Evolutionary conservation across 2,888 invertebrate species (phyloP), one percentile per base, ranked within the genome.

Genomic region (Cataglyphis rosenhaueri): DNA sequence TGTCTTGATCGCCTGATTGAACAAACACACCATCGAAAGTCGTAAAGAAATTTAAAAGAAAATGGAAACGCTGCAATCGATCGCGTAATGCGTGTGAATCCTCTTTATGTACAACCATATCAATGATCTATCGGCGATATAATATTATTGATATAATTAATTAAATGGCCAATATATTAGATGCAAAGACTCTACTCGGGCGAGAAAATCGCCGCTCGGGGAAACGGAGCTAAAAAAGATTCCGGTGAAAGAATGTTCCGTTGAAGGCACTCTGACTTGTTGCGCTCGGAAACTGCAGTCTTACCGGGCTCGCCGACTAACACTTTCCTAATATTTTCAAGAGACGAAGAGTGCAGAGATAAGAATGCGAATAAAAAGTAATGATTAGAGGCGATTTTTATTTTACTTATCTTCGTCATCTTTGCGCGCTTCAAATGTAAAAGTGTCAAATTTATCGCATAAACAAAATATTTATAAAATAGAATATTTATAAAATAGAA

Each of bases 201-300:
- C 25, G n/a, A 65, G 38, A 52, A 9, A 9, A n/a, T 18, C 48
- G 32, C 15, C 9, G 38, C n/a, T n/a, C 8, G 48, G 48, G 48
- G 8, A n/a, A 8, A n/a, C 48, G 48, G 48, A 48, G 48, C n/a
- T 8, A 38, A 68, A 29, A 6, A 66, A 12, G 5, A 15, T 29
- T 29, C 59, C 52, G n/a, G 10, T 35, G 1, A 38, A 35, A 66
- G 12, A 76, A 76, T 41, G 52, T 32, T 70, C 78, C 52, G n/a
- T 18, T 32, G 82, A 76, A 61, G 61, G 41, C 38, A 74, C 57
- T 64, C 76, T 78, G 82, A 85, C 85, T 86, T 83, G 65, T 87
- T 83, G 61, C 83, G 65, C 73, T 61, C 59, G 62, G 44, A 57
- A 81, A 70, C 65, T 64, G 73, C 65, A 61, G 29, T 76, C 48